phyloP scores from a whole-genome alignment of 2,113 vertebrate genomes.

The Urocitellus parryii region DNA sequence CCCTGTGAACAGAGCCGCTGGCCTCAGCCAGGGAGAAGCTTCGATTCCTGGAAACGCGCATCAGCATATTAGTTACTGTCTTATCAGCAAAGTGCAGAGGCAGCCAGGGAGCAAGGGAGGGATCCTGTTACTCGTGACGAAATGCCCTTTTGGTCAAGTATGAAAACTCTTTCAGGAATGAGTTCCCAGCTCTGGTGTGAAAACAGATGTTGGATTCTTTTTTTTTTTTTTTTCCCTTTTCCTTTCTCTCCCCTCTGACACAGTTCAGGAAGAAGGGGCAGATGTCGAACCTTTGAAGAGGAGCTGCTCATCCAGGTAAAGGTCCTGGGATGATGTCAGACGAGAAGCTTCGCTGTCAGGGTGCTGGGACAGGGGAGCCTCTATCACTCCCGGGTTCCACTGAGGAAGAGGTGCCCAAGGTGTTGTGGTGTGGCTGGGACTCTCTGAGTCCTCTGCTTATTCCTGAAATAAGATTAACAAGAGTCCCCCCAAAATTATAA shows the following conservation, averaged over 20 bases:
- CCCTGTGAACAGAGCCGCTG: neutral
- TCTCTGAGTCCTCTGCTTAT: neutral
- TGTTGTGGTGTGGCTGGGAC: neutral
- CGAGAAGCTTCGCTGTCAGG: neutral
- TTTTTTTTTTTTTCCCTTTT: neutral
- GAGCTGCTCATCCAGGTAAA: neutral
- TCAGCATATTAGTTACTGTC: slow-evolving; percentile 77
- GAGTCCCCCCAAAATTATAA: neutral
- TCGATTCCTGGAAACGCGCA: slow-evolving; percentile 72
- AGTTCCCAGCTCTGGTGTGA: slow-evolving; percentile 72
- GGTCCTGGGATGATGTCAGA: neutral
- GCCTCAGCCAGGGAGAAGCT: slow-evolving; percentile 49
- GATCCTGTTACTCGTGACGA: slow-evolving; percentile 71
- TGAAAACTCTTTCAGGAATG: slow-evolving; percentile 73
- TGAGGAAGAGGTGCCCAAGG: neutral
- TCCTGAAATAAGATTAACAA: neutral
- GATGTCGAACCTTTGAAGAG: neutral
- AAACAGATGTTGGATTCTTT: slow-evolving; percentile 73
- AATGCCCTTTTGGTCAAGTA: slow-evolving; percentile 69
- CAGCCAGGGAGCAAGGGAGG: slow-evolving; percentile 58
- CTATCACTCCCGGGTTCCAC: neutral
- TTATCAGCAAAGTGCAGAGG: slow-evolving; percentile 78
- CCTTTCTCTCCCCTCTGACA: neutral
- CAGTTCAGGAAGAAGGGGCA: slow-evolving; percentile 49
- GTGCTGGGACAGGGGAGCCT: neutral